These are phyloP conservation scores for Eupeodes latifasciatus DNA, from an alignment of 2,888 invertebrate species.

Conservation along the genomic window DNA sequence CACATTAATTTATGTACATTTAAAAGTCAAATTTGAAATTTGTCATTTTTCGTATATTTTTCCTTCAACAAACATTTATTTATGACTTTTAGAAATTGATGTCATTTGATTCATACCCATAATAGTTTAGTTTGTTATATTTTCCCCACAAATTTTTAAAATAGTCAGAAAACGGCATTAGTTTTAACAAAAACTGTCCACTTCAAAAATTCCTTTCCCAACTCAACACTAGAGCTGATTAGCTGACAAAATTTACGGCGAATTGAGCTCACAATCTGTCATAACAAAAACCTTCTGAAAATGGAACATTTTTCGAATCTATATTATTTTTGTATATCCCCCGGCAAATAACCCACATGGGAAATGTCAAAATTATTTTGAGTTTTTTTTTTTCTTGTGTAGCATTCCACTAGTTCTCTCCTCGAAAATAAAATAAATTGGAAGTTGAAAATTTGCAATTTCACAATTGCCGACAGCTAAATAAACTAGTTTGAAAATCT, in stretches of 20 bases:
- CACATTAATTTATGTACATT: too few species aligned
- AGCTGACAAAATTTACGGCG: constrained; percentile 27
- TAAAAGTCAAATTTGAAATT: too few species aligned
- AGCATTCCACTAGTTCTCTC: constrained; percentile 32
- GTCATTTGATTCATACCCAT: too few species aligned
- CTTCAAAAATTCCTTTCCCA: neutral
- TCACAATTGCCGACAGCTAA: constrained; percentile 50
- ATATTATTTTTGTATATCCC: constrained; percentile 9
- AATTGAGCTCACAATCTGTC: constrained; percentile 27
- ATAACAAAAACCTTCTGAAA: constrained; percentile 28
- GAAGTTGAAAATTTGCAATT: constrained; percentile 36
- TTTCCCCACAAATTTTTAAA: too few species aligned
- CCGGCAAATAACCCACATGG: constrained; percentile 60
- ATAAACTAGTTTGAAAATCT: neutral
- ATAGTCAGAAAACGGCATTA: too few species aligned
- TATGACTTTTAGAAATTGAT: too few species aligned
- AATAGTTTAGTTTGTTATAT: too few species aligned
- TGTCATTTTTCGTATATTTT: too few species aligned
- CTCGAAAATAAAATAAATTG: constrained; percentile 5
- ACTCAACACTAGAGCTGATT: neutral
- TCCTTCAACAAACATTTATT: too few species aligned
- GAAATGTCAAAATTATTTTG: constrained; percentile 55
- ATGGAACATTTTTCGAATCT: constrained; percentile 40
- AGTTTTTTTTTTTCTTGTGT: constrained; percentile 40
- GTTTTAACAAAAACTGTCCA: too few species aligned